Evolutionary conservation across 2,888 invertebrate species (phyloP).

Genomic region (Diarsia dahlii): DNA sequence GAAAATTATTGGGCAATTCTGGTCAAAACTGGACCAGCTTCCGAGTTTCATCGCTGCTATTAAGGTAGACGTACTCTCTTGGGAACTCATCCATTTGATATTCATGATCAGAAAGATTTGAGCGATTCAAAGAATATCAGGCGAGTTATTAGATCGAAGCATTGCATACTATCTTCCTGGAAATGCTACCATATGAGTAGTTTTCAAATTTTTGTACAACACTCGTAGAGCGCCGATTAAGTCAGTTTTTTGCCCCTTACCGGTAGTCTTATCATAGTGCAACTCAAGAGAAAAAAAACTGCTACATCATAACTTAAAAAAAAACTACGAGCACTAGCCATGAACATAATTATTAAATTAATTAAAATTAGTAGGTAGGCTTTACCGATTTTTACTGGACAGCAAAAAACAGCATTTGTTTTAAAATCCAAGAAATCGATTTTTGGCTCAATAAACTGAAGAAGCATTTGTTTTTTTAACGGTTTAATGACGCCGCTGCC

Average conservation of each 20-base stretch:
- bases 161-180: not conserved
- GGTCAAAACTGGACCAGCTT: conserved; percentile 36
- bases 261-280: conserved; percentile 17
- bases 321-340: not conserved
- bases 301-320: conserved; percentile 24
- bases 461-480: conserved; percentile 26
- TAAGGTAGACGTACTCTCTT: not conserved
- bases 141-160: not conserved
- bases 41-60: not conserved
- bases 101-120: not conserved
- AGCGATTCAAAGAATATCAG: not conserved
- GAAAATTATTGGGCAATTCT: conserved; percentile 36
- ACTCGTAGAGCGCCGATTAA: not conserved
- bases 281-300: conserved; percentile 22
- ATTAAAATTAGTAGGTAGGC: conserved; percentile 39
- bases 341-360: conserved; percentile 43
- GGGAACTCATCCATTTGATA: not conserved
- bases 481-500: conserved; percentile 30
- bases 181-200: not conserved
- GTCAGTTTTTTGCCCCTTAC: conserved; percentile 31
- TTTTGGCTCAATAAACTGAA: conserved; percentile 40
- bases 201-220: not conserved
- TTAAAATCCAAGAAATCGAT: conserved; percentile 49
- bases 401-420: conserved; percentile 43
- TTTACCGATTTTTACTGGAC: conserved; percentile 16